Evolutionary conservation across 2,888 invertebrate genomes (phyloP).

Genomic region (Keiferia lycopersicella): DNA sequence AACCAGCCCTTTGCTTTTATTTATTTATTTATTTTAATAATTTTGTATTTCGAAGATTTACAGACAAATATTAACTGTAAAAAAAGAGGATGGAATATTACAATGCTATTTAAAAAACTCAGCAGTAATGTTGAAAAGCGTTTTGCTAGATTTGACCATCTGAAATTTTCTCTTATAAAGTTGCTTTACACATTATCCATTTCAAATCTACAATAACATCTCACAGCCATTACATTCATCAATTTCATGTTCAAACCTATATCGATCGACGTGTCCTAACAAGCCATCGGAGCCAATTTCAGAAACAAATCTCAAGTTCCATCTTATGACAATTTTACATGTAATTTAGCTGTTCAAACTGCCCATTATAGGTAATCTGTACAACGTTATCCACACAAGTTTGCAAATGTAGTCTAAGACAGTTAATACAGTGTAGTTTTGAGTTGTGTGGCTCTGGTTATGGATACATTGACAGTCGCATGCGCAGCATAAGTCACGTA

Average conservation of each 20-base stretch:
- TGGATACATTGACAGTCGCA: constrained; percentile 23
- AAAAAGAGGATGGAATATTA: no score
- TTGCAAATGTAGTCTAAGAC: background rate
- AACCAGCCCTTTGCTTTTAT: no score
- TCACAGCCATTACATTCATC: background rate
- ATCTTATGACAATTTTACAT: constrained; percentile 48
- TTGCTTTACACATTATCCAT: no score
- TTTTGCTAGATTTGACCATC: no score
- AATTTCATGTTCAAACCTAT: constrained; percentile 1
- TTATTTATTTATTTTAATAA: no score
- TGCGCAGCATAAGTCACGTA: constrained; percentile 49
- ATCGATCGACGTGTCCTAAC: constrained; percentile 10
- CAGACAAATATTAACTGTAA: no score
- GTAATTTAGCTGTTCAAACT: constrained; percentile 61
- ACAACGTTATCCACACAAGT: background rate
- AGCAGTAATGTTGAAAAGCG: no score
- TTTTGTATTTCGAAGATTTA: no score
- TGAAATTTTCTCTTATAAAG: no score
- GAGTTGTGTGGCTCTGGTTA: background rate
- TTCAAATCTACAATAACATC: background rate
- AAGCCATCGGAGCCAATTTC: constrained; percentile 31
- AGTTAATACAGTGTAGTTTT: background rate
- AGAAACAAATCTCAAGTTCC: constrained; percentile 32
- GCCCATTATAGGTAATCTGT: constrained; percentile 47
- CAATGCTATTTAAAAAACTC: no score